These are phyloP conservation scores for Crenichthys baileyi DNA, from an alignment of 2,797 vertebrate species.

Conservation along the genomic window DNA sequence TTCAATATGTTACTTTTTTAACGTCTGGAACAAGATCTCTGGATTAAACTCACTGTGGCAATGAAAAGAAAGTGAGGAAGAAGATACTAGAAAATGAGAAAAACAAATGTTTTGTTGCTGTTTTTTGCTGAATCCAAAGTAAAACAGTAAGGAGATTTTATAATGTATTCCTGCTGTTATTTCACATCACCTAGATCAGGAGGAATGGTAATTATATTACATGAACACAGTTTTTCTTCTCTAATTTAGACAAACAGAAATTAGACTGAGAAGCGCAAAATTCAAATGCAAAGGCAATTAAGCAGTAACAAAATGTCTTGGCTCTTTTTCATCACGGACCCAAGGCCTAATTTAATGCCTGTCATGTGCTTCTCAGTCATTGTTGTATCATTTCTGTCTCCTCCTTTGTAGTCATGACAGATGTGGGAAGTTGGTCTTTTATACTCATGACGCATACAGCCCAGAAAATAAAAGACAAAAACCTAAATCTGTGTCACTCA, in stretches of 20 bases:
- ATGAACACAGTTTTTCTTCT: background rate
- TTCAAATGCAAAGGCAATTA: conserved; percentile 39
- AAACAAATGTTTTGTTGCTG: conserved; percentile 24
- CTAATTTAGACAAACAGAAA: conserved; percentile 33
- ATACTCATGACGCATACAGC: background rate
- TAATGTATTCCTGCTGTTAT: background rate
- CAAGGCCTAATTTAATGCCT: conserved; percentile 53
- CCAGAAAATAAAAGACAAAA: background rate
- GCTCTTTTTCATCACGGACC: conserved; percentile 37
- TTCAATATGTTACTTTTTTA: conserved; percentile 54
- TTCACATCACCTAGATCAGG: conserved; percentile 13
- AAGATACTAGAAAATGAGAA: conserved; percentile 19
- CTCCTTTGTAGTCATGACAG: conserved; percentile 51
- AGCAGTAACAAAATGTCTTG: conserved; percentile 33
- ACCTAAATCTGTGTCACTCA: background rate
- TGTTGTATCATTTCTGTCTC: conserved; percentile 43
- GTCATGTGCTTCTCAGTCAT: conserved; percentile 50
- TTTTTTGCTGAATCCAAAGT: conserved; percentile 19
- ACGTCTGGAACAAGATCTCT: conserved; percentile 68
- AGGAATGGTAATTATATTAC: conserved; percentile 27
- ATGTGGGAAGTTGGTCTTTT: conserved; percentile 7
- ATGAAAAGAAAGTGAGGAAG: conserved; percentile 13
- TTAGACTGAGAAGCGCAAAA: conserved; percentile 24
- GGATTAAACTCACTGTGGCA: conserved; percentile 58
- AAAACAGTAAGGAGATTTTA: background rate